A percentile compares a stretch with the other conserved stretches of the same genome.
These are phyloP conservation scores for Manacus vitellinus DNA, from an alignment of 2,113 vertebrate genomes.

Conservation along the genomic window DNA sequence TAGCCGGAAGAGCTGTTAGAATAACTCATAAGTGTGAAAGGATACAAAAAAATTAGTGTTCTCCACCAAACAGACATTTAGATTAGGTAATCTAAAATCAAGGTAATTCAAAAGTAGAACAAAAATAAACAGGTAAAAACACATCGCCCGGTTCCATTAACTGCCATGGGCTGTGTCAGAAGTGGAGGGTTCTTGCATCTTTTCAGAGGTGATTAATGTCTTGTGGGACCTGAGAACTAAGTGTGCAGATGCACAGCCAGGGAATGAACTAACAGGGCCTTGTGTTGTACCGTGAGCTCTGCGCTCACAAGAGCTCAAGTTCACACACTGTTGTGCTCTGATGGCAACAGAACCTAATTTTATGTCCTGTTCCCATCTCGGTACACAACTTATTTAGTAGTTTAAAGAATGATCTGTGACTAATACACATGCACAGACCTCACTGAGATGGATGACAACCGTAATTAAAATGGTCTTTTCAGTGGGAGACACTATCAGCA, in stretches of 20 bases:
- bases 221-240: neutral
- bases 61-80: neutral
- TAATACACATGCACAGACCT: neutral
- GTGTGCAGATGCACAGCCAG: neutral
- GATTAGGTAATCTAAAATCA: slow-evolving; percentile 33
- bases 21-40: neutral
- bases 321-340: neutral
- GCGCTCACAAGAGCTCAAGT: neutral
- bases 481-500: slow-evolving; percentile 34
- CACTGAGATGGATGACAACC: slow-evolving; percentile 53
- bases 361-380: neutral
- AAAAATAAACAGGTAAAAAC: neutral
- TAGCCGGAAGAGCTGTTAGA: slow-evolving; percentile 15
- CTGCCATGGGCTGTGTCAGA: neutral
- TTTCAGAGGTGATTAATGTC: neutral
- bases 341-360: neutral
- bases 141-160: neutral
- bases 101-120: neutral
- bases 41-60: neutral
- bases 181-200: neutral
- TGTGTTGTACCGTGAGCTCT: neutral
- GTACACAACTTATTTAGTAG: slow-evolving; percentile 20
- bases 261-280: neutral
- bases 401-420: slow-evolving; percentile 36
- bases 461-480: slow-evolving; percentile 68